Percentiles rank a stretch among this genome's conserved stretches.
Conservation (phyloP, 2,888 invertebrate species). For the Drosophila merina region DNA sequence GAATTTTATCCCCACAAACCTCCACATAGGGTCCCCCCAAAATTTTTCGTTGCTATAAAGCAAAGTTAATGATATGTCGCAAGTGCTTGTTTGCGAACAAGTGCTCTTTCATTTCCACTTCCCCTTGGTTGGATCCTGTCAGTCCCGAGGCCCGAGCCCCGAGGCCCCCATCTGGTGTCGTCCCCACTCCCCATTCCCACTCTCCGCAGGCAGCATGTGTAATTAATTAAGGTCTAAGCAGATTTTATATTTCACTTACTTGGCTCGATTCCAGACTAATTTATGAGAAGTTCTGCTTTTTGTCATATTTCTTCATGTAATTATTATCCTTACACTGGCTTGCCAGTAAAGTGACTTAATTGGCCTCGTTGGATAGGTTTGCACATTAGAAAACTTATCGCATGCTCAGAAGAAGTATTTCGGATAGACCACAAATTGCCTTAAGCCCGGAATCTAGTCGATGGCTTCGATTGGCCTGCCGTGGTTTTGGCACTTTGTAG, state of each 20-base stretch:
- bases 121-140: conserved; percentile 37
- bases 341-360: conserved; percentile 25
- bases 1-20: conserved; percentile 15
- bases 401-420: neutral
- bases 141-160: conserved; percentile 9
- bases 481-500: conserved; percentile 36
- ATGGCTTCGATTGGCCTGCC: conserved; percentile 30
- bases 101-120: conserved; percentile 29
- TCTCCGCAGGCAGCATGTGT: conserved; percentile 24
- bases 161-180: neutral
- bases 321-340: conserved; percentile 31
- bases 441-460: conserved; percentile 10
- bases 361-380: neutral
- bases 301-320: conserved; percentile 26
- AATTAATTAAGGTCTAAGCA: conserved; percentile 63
- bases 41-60: conserved; percentile 56
- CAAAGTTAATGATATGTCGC: conserved; percentile 76
- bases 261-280: conserved; percentile 30
- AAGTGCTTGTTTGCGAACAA: conserved; percentile 37
- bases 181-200: neutral
- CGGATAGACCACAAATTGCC: conserved; percentile 5
- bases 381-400: neutral
- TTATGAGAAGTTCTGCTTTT: conserved; percentile 38
- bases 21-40: conserved; percentile 26
- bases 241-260: conserved; percentile 44